Base-by-base conservation (phyloP, 92 coral and sea anemone species). In the Anthopleura xanthogrammica region DNA sequence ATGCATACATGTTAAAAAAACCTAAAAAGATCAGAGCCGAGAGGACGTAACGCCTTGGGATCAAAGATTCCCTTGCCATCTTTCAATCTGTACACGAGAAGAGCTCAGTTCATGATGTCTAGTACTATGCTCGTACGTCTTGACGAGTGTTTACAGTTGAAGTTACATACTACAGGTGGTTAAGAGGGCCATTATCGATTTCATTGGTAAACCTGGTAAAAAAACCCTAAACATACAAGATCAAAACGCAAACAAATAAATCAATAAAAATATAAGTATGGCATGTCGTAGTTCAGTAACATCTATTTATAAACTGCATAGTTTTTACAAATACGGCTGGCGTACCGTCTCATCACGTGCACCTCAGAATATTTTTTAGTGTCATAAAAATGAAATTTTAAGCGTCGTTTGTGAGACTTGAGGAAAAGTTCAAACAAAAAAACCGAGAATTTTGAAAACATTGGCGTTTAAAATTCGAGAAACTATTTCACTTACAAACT, bases 21-120 rank as follows among this genome's bases (percentile, higher is more conserved):
- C 97, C 97, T 20, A 87, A 77, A 79, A 95, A 93, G 24, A 91
- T 89, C 94, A 95, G 77, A 1, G 81, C 78, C 8, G 97, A 89
- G 78, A 95, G 82, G 0, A 91, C 81, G 36, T 89, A 95, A 39
- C 98, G 93, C 90, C 91, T 95, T 22, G 95, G 95, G 78, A 93
- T 56, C 29, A 83, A 83, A 19, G 40, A 68, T 12, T 68, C 46
- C 16, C 6, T 64, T n/a, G 19, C 77, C 84, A 70, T 81, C 52
- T 70, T 81, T 12, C 22, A 50, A 23, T 54, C 58, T 14, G 14
- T 54, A 14, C 14, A 54, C 58, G 58, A 8, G 58, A 54, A 11
- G 7, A 54, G 2, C 58, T 54, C 58, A 11, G 16, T 1, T 54
- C 58, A 7, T 11, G 3, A 2, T 2, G 7, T 54, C 0, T 10